These are phyloP conservation scores for Phocides pigmalion DNA, from an alignment of 1,140 invertebrate genomes.

Conservation along the genomic window DNA sequence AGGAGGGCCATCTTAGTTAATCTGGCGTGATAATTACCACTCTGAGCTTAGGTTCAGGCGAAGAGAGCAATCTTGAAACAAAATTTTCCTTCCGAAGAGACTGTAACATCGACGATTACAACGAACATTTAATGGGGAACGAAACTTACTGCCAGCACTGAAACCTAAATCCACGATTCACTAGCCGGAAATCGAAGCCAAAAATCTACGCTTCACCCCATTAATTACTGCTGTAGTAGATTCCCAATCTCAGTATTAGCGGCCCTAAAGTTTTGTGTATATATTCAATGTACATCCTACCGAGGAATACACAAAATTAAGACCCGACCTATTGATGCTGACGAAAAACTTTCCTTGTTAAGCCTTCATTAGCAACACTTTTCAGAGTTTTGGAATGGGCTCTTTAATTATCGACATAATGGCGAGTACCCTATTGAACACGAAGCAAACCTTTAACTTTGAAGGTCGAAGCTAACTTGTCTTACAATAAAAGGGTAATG, in stretches of 20 bases:
- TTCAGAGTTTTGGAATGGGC: conserved; percentile 43
- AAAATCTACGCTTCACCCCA: too few species aligned
- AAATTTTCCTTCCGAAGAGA: too few species aligned
- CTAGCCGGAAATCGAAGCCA: too few species aligned
- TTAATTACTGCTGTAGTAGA: too few species aligned
- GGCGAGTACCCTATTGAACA: conserved; percentile 37
- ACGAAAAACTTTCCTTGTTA: conserved; percentile 51
- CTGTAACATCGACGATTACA: too few species aligned
- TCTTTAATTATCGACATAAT: conserved; percentile 48
- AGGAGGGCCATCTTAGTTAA: too few species aligned
- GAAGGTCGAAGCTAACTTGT: conserved; percentile 10
- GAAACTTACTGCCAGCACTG: too few species aligned
- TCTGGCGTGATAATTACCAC: too few species aligned
- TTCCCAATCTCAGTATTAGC: conserved; percentile 16
- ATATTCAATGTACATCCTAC: conserved; percentile 21
- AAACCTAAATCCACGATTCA: too few species aligned
- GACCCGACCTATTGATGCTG: conserved; percentile 39
- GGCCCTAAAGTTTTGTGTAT: conserved; percentile 10
- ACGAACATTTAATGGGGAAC: too few species aligned
- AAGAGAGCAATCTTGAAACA: too few species aligned
- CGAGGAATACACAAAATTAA: conserved; percentile 35
- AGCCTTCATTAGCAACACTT: conserved; percentile 51
- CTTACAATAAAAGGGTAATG: background rate
- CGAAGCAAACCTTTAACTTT: conserved; percentile 28
- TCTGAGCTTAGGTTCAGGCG: too few species aligned